Base-by-base conservation (phyloP, 2,113 vertebrate species). In the Synchiropus splendidus region DNA sequence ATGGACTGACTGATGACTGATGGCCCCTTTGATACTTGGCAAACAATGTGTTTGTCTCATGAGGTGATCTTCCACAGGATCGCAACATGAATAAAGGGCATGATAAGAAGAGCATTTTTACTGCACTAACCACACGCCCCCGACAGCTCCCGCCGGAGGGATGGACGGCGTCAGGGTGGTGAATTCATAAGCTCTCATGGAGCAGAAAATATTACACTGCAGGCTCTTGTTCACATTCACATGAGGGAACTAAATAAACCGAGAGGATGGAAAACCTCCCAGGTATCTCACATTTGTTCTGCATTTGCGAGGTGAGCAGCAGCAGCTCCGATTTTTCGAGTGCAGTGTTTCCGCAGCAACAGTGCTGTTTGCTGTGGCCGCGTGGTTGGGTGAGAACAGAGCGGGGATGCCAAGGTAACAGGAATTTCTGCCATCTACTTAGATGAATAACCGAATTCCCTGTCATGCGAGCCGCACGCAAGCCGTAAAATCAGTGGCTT, bases 121-220 rank as follows among this genome's bases (percentile, higher is more conserved):
- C 8, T n/a, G n/a, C n/a, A n/a, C n/a, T n/a, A 17, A 63, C 39
- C 42, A 18, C 67, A 64, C 63, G 72, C 46, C 60, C 58, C 48
- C 74, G 55, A 67, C 67, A 58, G 67, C 58, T 58, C 45, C 32
- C 50, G 42, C 61, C 69, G 61, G 59, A 75, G 65, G 51, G 53
- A 73, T 50, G 42, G 70, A 53, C 42, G 30, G 64, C 53, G 62
- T 54, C 51, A 57, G 70, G 41, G 53, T 60, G 36, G 74, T 65
- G 75, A 81, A 78, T 80, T 80, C 75, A 79, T 79, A 80, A 72
- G 74, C 73, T 67, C 79, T 80, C 77, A 58, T 64, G 31, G 53
- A 59, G 57, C 5, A 75, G 80, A 82, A 84, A 84, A 74, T 80
- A 74, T 75, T 65, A 64, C 72, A 55, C 55, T 13, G 11, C 18